Evolutionary conservation across 2,113 vertebrate species (phyloP).

Genomic region (Saguinus imperator): DNA sequence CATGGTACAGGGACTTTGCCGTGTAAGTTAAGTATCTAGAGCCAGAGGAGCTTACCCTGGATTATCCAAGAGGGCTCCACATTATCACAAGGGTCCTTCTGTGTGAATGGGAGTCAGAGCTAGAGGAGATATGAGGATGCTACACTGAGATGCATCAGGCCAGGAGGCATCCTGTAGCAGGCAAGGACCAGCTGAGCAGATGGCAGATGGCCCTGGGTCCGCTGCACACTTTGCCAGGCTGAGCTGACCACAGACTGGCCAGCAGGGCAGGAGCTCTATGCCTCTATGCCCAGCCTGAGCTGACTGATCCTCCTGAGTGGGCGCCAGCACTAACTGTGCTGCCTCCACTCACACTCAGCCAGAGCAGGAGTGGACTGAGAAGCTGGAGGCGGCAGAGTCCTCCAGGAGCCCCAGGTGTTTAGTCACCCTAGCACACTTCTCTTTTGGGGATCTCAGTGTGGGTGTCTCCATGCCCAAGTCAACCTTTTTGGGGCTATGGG

Average conservation of each 20-base stretch:
- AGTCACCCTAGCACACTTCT: background rate
- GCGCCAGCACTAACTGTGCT: background rate
- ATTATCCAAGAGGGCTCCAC: background rate
- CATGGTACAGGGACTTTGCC: background rate
- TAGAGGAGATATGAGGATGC: background rate
- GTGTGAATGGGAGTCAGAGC: background rate
- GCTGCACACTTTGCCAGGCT: background rate
- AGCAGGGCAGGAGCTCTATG: background rate
- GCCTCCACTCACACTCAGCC: fast-evolving
- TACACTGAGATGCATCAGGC: background rate
- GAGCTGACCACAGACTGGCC: background rate
- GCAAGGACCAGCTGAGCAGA: background rate
- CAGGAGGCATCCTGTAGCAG: fast-evolving
- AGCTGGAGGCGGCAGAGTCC: background rate
- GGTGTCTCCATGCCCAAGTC: background rate
- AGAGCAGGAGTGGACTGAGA: fast-evolving
- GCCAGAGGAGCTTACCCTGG: background rate
- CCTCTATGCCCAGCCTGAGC: background rate
- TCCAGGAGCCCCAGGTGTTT: fast-evolving
- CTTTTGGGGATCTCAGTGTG: background rate
- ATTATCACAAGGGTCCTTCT: background rate
- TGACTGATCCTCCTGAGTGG: fast-evolving
- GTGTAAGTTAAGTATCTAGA: background rate
- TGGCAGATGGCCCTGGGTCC: background rate
- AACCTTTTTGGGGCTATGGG: fast-evolving